Conservation (phyloP, 2,888 invertebrate species). For the Cephus nigrinus region DNA sequence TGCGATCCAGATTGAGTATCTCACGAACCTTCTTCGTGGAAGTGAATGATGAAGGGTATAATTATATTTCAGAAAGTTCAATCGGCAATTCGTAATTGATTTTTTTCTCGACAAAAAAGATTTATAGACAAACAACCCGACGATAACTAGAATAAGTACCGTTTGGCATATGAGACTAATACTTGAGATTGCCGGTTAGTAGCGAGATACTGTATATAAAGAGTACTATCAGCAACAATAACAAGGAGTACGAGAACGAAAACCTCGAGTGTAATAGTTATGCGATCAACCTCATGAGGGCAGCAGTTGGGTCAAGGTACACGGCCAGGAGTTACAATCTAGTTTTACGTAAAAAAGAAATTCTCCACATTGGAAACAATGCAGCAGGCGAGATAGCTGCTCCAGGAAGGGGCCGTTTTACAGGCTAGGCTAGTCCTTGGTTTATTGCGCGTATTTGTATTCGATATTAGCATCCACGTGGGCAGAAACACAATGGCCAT, state of each 20-base stretch:
- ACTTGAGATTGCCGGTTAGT: not conserved
- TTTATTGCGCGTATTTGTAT: conserved; percentile 51
- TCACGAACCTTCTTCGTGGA: not conserved
- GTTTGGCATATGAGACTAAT: not conserved
- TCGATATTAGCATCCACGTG: conserved; percentile 56
- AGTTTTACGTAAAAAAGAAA: conserved; percentile 1
- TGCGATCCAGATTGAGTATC: not conserved
- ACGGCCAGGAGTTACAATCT: conserved; percentile 3
- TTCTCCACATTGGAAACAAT: conserved; percentile 25
- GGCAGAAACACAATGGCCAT: conserved; percentile 55
- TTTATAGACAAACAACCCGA: no score
- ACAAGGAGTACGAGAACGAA: not conserved
- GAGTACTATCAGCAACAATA: not conserved
- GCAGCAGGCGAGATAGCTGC: conserved; percentile 27
- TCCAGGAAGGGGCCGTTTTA: not conserved
- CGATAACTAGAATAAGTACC: no score
- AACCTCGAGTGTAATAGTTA: not conserved
- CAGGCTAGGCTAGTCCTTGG: conserved; percentile 33
- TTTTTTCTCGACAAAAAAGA: no score
- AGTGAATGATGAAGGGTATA: not conserved
- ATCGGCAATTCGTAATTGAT: no score
- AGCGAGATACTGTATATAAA: not conserved
- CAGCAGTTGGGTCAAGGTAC: conserved; percentile 5
- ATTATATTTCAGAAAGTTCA: not conserved
- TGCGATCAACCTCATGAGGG: not conserved